Evolutionary conservation across 2,888 invertebrate species (phyloP), one percentile per base, ranked within the genome.

Genomic region (Mythimna pallens): DNA sequence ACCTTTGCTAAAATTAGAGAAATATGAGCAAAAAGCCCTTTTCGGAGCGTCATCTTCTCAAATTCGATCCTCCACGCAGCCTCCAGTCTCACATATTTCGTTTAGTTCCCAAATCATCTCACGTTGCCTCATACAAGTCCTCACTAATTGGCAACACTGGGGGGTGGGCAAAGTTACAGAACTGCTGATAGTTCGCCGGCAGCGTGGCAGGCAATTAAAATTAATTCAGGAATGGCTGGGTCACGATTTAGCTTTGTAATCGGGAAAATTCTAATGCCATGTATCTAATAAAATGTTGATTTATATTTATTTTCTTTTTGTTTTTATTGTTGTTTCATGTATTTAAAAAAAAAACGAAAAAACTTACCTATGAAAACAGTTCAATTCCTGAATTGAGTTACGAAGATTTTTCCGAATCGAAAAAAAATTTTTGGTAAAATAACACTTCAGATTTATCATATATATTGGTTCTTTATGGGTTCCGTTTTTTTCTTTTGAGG

Each of bases 141-240:
- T n/a, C 8, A 52, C 62, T 78, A 78, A 81, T 81, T 81, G 78
- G 61, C 65, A 65, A 50, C 50, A 25, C 36, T 25, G 30, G 14
- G 50, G 47, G 5, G 54, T 7, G 20, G 52, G 34, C 8, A n/a
- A 65, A 78, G 57, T 78, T 81, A 40, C 34, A 52, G 34, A 81
- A 76, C 71, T 77, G 70, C 78, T 77, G 65, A 81, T 63, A 77
- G 78, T 70, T 65, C 9, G 43, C 36, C 50, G 20, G 58, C n/a
- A 55, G 20, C 25, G 22, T 54, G 36, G 55, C 59, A 25, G 64
- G 47, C 40, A 65, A 81, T 78, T 78, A 70, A 77, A 81, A 77
- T 70, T 58, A 63, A 63, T 77, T 76, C 5, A 10, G 25, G 25
- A 7, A 25, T 50, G 17, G 43, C 9, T 25, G 47, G 40, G 25